Percentiles rank a stretch among this genome's conserved stretches.
Conservation (phyloP, 2,113 vertebrate species). For the Anthoscopus minutus region DNA sequence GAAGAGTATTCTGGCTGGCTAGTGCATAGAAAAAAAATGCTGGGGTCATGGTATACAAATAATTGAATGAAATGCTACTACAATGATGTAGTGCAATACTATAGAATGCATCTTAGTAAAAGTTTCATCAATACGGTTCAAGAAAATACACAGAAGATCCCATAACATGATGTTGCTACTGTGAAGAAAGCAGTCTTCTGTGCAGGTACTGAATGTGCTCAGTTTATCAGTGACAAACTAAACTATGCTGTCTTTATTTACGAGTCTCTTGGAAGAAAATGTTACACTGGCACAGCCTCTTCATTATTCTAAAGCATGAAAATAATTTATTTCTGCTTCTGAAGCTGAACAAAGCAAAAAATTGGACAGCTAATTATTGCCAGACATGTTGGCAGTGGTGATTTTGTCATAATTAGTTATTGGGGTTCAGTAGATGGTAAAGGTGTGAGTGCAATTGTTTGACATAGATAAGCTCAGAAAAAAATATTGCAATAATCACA, state of each 20-base stretch:
- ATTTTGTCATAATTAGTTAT: neutral
- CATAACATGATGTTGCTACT: neutral
- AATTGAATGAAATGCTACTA: neutral
- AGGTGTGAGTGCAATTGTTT: rapidly evolving
- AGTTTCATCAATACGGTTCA: neutral
- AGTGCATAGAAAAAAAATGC: neutral
- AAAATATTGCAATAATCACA: neutral
- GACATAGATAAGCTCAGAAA: neutral
- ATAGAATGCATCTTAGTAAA: neutral
- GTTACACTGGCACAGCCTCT: neutral
- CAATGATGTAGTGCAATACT: rapidly evolving
- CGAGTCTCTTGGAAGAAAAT: neutral
- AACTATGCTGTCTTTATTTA: neutral
- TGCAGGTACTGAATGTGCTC: neutral
- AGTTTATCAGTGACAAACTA: neutral
- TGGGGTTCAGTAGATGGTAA: neutral
- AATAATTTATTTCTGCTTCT: neutral
- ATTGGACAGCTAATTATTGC: neutral
- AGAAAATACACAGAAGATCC: neutral
- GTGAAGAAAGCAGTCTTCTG: neutral
- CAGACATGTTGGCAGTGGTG: neutral
- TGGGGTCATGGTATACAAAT: neutral
- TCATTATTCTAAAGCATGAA: neutral
- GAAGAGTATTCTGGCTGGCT: neutral
- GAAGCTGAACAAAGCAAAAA: neutral